Conservation (phyloP, 2,888 invertebrate genomes). For the Drosophila aldrichi region DNA sequence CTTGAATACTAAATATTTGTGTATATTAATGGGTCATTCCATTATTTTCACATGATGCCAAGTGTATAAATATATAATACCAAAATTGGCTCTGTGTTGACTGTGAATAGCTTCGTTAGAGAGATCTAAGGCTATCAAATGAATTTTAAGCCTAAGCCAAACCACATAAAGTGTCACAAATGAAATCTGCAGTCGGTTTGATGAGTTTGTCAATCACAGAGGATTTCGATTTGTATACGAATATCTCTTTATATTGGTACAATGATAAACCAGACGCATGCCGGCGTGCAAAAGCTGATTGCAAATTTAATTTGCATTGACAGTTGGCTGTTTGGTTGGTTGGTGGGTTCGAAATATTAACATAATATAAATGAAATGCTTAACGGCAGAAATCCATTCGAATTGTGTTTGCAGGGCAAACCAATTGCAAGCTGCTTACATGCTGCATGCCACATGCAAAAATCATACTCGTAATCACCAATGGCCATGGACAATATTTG, state of each 20-base stretch:
- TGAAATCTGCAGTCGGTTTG: constrained; percentile 12
- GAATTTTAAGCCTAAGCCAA: neutral
- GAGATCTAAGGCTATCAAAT: neutral
- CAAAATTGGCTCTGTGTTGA: neutral
- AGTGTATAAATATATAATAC: neutral
- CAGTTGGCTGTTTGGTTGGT: constrained; percentile 32
- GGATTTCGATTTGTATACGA: constrained; percentile 9
- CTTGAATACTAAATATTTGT: constrained; percentile 33
- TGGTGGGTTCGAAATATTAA: constrained; percentile 40
- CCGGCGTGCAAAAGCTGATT: constrained; percentile 39
- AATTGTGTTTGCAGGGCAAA: constrained; percentile 60
- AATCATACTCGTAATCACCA: constrained; percentile 43
- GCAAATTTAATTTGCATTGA: constrained; percentile 58
- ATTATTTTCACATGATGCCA: constrained; percentile 28
- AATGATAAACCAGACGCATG: constrained; percentile 33
- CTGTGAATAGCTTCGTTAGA: neutral
- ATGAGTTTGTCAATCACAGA: constrained; percentile 18
- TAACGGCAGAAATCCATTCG: constrained; percentile 49
- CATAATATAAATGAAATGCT: constrained; percentile 70
- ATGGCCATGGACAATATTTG: constrained; percentile 38
- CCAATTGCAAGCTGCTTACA: constrained; percentile 46
- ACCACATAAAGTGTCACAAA: neutral
- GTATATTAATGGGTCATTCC: constrained; percentile 47
- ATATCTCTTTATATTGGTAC: neutral
- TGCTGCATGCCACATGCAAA: constrained; percentile 26